Evolutionary conservation across 2,888 invertebrate species (phyloP).

Genomic region (Cheilosia soror): DNA sequence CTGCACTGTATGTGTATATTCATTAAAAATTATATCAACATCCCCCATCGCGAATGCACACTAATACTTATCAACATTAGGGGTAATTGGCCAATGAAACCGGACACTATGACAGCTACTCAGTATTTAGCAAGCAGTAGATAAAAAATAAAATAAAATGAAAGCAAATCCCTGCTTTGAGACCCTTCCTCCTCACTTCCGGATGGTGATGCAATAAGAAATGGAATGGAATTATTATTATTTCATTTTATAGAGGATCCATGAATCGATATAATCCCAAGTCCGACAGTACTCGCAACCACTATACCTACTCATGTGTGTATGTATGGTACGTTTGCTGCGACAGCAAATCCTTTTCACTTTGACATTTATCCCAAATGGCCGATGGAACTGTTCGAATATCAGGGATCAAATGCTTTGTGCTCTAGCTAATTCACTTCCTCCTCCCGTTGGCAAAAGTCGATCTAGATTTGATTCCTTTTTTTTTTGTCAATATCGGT

Average conservation of each 20-base stretch:
- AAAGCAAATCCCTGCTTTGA: slow-evolving; percentile 57
- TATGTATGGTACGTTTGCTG: slow-evolving; percentile 44
- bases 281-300: slow-evolving; percentile 57
- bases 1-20: too few species aligned
- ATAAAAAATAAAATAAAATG: slow-evolving; percentile 5
- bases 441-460: slow-evolving; percentile 58
- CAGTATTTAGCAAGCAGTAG: slow-evolving; percentile 43
- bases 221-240: slow-evolving; percentile 70
- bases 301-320: background rate
- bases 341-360: slow-evolving; percentile 73
- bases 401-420: slow-evolving; percentile 73
- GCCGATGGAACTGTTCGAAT: slow-evolving; percentile 71
- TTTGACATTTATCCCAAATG: slow-evolving; percentile 75
- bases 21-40: background rate
- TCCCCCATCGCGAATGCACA: background rate
- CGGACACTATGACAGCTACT: slow-evolving; percentile 70
- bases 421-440: slow-evolving; percentile 73
- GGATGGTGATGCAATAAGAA: slow-evolving; percentile 68
- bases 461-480: slow-evolving; percentile 58
- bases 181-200: slow-evolving; percentile 5
- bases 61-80: background rate
- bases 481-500: slow-evolving; percentile 23
- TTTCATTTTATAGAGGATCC: slow-evolving; percentile 57
- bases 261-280: slow-evolving; percentile 69
- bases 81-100: slow-evolving; percentile 69